Conservation (phyloP, 1,140 invertebrate species). For the Zaprionus nigranus region DNA sequence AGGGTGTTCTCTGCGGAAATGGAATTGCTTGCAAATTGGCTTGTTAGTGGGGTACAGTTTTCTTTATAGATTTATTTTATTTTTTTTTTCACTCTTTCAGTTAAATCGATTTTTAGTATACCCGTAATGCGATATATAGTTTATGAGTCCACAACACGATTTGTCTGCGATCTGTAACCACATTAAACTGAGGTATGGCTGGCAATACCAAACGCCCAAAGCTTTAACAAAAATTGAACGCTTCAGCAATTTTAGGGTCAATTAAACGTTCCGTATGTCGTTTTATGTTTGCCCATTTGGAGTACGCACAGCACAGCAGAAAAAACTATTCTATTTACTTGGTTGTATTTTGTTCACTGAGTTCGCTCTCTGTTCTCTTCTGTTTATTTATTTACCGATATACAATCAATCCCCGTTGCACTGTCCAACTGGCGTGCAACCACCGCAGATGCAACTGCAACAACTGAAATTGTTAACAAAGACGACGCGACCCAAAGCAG, state of each 20-base stretch:
- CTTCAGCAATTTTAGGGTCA: conserved; percentile 74
- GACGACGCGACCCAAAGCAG: conserved; percentile 5
- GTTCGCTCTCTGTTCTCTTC: conserved; percentile 21
- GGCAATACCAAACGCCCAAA: conserved; percentile 3
- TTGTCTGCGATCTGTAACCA: background rate
- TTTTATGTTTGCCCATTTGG: conserved; percentile 42
- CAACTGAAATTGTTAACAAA: conserved; percentile 44
- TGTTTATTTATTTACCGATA: conserved; percentile 23
- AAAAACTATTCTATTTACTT: conserved; percentile 26
- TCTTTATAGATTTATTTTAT: conserved; percentile 13
- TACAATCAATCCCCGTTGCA: conserved; percentile 64
- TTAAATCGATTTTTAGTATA: conserved; percentile 4
- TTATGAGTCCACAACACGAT: background rate
- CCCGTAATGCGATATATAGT: background rate
- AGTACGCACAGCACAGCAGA: conserved; percentile 34
- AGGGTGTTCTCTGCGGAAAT: conserved; percentile 44
- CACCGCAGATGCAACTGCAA: conserved; percentile 47
- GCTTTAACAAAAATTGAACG: conserved; percentile 36
- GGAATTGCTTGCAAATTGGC: conserved; percentile 26
- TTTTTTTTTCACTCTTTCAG: background rate
- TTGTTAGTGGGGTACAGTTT: conserved; percentile 32
- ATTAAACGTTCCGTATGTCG: conserved; percentile 64
- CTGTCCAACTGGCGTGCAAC: conserved; percentile 51
- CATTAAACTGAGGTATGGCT: conserved; percentile 6
- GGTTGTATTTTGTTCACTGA: conserved; percentile 14